A percentile compares a stretch with the other conserved stretches of the same genome.
Evolutionary conservation across 2,888 invertebrate genomes (phyloP).

Genomic region (Eueremaeus valkanovi): DNA sequence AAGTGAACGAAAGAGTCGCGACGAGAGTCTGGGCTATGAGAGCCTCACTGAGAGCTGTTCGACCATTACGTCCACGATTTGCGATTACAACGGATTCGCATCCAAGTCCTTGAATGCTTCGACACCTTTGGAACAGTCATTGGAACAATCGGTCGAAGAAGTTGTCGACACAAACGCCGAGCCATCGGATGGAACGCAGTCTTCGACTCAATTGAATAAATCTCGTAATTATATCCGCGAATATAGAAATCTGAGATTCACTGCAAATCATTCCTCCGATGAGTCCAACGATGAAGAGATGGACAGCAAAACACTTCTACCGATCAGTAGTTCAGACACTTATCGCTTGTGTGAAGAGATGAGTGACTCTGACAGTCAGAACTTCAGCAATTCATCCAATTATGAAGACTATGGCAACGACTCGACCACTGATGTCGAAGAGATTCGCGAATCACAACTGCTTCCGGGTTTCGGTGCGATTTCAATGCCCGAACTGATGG

Average conservation of each 20-base stretch:
- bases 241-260: conserved; percentile 35
- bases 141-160: neutral
- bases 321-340: neutral
- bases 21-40: conserved; percentile 40
- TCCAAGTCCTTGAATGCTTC: conserved; percentile 8
- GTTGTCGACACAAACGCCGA: neutral
- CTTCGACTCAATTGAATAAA: conserved; percentile 25
- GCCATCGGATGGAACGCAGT: neutral
- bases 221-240: conserved; percentile 38
- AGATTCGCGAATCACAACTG: neutral
- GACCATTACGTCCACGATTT: conserved; percentile 26
- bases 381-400: neutral
- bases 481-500: conserved; percentile 14
- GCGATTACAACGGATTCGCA: conserved; percentile 20
- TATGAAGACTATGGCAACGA: neutral
- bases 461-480: conserved; percentile 8
- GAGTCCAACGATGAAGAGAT: neutral
- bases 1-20: conserved; percentile 38
- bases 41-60: conserved; percentile 28
- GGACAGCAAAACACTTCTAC: neutral
- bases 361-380: neutral
- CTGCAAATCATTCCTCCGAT: neutral
- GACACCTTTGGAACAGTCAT: conserved; percentile 24
- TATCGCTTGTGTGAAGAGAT: no score
- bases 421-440: conserved; percentile 11